These are phyloP conservation scores for Agonopterix arenella DNA, from an alignment of 2,888 invertebrate species.

Conservation along the genomic window DNA sequence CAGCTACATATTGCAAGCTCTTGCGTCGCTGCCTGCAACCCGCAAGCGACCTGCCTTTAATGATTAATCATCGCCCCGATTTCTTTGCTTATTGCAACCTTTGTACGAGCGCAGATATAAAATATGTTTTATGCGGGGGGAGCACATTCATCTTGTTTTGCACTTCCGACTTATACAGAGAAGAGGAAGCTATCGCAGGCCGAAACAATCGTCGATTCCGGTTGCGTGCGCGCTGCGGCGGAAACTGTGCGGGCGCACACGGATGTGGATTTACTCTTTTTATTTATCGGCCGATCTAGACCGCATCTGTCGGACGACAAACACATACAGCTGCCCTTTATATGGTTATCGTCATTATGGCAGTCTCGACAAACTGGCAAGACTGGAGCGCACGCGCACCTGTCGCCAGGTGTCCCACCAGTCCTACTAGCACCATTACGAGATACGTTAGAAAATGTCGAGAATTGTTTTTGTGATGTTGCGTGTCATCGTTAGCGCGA, in stretches of 20 bases:
- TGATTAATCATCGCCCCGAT: constrained; percentile 55
- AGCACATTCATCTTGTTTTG: constrained; percentile 40
- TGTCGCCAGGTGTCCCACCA: constrained; percentile 58
- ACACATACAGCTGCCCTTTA: constrained; percentile 65
- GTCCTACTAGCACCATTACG: constrained; percentile 10
- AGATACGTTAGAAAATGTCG: constrained; percentile 17
- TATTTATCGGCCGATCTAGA: constrained; percentile 68
- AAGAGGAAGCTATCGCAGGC: constrained; percentile 62
- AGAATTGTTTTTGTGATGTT: constrained; percentile 33
- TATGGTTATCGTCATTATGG: constrained; percentile 43
- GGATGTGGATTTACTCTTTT: constrained; percentile 69
- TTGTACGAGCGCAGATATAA: constrained; percentile 12
- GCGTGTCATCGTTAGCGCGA: constrained; percentile 48
- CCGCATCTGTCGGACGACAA: constrained; percentile 68
- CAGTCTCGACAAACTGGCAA: constrained; percentile 40
- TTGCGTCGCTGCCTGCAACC: constrained; percentile 51
- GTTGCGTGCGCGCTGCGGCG: constrained; percentile 50
- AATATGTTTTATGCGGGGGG: constrained; percentile 20
- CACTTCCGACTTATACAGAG: constrained; percentile 63
- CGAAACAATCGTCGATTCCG: constrained; percentile 67
- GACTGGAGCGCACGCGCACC: constrained; percentile 52
- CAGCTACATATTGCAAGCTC: constrained; percentile 70
- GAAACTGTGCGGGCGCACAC: constrained; percentile 58
- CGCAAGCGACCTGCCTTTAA: constrained; percentile 34
- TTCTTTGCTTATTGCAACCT: constrained; percentile 15